These are phyloP conservation scores for Paracentrotus lividus DNA, from an alignment of 53 echinoderm and acorn worm genomes.

Conservation along the genomic window DNA sequence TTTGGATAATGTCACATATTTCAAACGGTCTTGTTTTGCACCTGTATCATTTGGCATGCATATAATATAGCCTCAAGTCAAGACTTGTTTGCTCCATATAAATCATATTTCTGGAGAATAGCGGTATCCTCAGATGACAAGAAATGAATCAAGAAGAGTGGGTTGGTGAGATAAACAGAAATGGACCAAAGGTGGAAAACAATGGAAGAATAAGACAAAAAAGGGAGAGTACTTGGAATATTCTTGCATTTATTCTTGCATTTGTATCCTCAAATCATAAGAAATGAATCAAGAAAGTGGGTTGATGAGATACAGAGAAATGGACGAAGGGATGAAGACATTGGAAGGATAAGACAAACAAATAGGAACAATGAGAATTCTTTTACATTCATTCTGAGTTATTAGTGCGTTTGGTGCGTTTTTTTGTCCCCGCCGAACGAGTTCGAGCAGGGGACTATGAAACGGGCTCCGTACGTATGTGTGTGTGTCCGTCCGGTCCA, in stretches of 20 bases:
- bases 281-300: no score
- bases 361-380: background rate
- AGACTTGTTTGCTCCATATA: constrained; percentile 8
- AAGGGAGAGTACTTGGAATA: background rate
- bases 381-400: no score
- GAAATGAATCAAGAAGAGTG: background rate
- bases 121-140: background rate
- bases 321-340: background rate
- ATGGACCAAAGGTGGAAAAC: no score
- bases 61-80: background rate
- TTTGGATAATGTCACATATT: background rate
- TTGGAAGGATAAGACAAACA: background rate
- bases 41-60: background rate
- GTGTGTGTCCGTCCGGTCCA: no score
- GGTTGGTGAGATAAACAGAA: background rate
- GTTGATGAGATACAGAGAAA: background rate
- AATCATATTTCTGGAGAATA: constrained; percentile 29
- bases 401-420: no score
- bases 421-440: no score
- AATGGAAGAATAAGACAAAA: background rate
- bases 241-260: no score
- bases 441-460: no score
- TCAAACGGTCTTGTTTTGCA: background rate
- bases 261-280: no score
- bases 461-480: no score